Evolutionary conservation across 1,140 invertebrate species (phyloP), one percentile per base, ranked within the genome.

Genomic region (Oryctes rhinoceros): DNA sequence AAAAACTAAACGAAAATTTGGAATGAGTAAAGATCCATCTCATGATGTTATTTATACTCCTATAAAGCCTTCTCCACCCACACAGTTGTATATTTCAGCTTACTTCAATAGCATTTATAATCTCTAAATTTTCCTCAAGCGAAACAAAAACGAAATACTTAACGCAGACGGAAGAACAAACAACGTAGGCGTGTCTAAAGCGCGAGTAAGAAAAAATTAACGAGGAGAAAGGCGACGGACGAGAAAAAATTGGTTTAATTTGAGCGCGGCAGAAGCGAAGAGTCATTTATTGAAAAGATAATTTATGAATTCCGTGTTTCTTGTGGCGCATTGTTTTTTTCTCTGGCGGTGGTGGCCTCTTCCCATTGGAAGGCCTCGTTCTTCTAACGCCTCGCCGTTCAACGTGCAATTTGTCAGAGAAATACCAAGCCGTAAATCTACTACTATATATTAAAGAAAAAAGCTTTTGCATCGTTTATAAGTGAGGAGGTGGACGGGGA

Each of bases 271-370:
- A 53, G 49, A 53, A 53, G 49, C 49, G 49, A 53, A 18, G 49
- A 53, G 49, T 53, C 49, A 53, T 53, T 53, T 53, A 53, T 53
- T 53, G 49, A 53, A 53, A 53, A 53, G 49, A 53, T 53, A 53
- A 53, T 53, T 53, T 53, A 53, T 53, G 49, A 53, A 53, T 53
- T 18, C 49, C 13, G 49, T 53, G 49, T 53, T 53, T 53, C 49
- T 53, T 53, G 11, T 18, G 0, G 13, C n/a, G 49, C 1, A 53
- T 53, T 53, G 49, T 53, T 53, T 53, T 53, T 10, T 13, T 53
- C 49, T 13, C 9, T 18, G 47, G 3, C 47, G 13, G 7, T 13
- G 11, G 49, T 4, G 13, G 13, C 49, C n/a, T 18, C n/a, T 15
- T 15, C 49, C 13, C n/a, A 7, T 15, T 13, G 4, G n/a, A 15